Evolutionary conservation across 2,888 invertebrate species (phyloP).

Genomic region (Cyaniris semiargus): DNA sequence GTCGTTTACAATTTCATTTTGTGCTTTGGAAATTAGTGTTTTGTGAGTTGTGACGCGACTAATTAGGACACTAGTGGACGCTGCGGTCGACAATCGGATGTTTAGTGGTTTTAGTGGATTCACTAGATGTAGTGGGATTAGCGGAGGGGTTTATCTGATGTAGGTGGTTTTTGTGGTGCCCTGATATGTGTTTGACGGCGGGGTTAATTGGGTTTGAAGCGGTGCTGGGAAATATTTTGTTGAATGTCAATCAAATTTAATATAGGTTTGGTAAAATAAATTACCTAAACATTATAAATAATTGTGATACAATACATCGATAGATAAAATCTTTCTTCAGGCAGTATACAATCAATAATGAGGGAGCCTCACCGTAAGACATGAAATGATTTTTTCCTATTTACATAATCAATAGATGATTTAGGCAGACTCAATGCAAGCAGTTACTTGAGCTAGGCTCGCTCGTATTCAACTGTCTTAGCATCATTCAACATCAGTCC

Average conservation of each 20-base stretch:
- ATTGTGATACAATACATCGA: too few species aligned
- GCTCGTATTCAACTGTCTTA: too few species aligned
- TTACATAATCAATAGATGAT: too few species aligned
- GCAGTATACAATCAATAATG: too few species aligned
- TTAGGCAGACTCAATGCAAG: too few species aligned
- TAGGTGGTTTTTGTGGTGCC: neutral
- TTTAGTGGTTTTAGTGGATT: conserved; percentile 15
- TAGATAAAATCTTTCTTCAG: too few species aligned
- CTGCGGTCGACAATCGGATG: conserved; percentile 12
- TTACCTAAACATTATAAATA: too few species aligned
- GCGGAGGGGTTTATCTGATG: conserved; percentile 3
- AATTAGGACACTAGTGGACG: conserved; percentile 8
- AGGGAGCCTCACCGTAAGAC: too few species aligned
- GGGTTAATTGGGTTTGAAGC: conserved; percentile 6
- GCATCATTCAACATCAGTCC: too few species aligned
- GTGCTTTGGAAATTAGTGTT: neutral
- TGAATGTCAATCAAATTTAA: neutral
- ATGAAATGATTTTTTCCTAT: too few species aligned
- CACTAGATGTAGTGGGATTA: conserved; percentile 14
- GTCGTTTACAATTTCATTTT: neutral
- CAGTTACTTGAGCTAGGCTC: too few species aligned
- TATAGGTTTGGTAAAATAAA: neutral
- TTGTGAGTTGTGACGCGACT: conserved; percentile 11
- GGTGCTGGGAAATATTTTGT: neutral
- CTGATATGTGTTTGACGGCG: conserved; percentile 3